Base-by-base conservation (phyloP, 2,888 invertebrate genomes). In the Zhuqinia jingwanae region DNA sequence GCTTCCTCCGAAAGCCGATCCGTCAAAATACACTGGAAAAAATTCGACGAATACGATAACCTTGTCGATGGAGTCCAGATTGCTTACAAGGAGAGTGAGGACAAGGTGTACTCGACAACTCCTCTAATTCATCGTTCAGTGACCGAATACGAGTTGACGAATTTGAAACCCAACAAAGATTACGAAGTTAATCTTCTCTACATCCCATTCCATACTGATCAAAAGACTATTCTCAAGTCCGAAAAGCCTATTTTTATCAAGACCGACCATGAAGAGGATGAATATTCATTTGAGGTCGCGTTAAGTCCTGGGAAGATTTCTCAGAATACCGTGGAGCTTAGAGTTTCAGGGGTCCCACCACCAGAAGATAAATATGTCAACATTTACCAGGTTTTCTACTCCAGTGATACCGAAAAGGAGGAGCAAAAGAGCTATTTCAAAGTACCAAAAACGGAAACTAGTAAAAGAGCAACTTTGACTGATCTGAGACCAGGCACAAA, bases 351-450 rank as follows among this genome's bases (percentile, higher is more conserved):
- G 0, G 95, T 97, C 0, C 97, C 97, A 0, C 95, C 96, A 90
- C 97, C 97, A 0, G 96, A 97, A 88, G 97, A 97, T 92, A 96
- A 97, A 92, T 97, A 96, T 93, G 96, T 97, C 75, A 96, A 97
- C 90, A 96, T 97, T 91, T 97, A 96, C 93, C 94, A 97, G 81
- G 96, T 96, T 0, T 96, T 97, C 89, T 96, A 96, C 92, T 95
- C 96, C 92, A 95, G 95, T 91, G 96, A 95, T 92, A 94, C 94
- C 13, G 89, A 91, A 63, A 95, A 95, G 91, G 95, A 77, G 15
- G 75, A 96, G 91, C 95, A 95, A 91, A 95, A 94, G 78, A 95
- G 95, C 91, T 95, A 95, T 0, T 96, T 96, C 92, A 96, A 96
- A 92, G 94, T 95, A 50, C 95, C 96, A 11, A 96, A 96, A 91